Evolutionary conservation across 2,113 vertebrate genomes (phyloP), one percentile per base, ranked within the genome.

Genomic region (Hymenochirus boettgeri): DNA sequence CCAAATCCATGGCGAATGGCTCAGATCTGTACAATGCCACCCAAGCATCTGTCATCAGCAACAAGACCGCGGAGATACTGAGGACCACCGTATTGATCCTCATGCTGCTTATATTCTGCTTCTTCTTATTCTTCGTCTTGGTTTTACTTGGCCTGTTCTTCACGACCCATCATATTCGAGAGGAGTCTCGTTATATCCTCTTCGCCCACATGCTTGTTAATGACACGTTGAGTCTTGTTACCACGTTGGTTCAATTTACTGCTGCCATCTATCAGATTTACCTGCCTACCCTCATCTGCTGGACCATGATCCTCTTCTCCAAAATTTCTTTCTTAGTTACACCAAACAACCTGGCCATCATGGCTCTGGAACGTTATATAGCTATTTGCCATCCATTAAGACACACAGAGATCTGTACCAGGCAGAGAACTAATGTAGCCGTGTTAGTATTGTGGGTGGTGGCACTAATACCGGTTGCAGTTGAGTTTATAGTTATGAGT

Each of bases 121-220:
- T 56, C 13, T 65, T 47, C 18, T 4, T 65, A 10, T 46, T 31
- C 25, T 56, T 65, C 7, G 19, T 46, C 19, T 2, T 19, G 4
- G 52, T 55, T 2, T 18, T 65, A 10, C 51, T 65, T 11, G 47
- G n/a, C 2, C 37, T 31, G 22, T 29, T 23, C 37, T 65, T 65
- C 39, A 56, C 62, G 13, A 56, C 51, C 3, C 52, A 51, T 56
- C 62, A 47, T 4, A 18, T 65, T 37, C 37, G 27, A 7, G 62
- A 65, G 18, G 42, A 29, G 1, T 8, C 52, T 17, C 62, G 62
- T 15, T 65, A 65, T 12, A 4, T 65, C 2, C 52, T 65, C 19
- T 65, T 65, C 6, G 37, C 52, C 19, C 62, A 65, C 19, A 65
- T 65, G 62, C 52, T 65, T 25, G 56, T 65, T 22, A 65, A 47